Conservation (phyloP, 2,888 invertebrate species). For the Eilema caniola region DNA sequence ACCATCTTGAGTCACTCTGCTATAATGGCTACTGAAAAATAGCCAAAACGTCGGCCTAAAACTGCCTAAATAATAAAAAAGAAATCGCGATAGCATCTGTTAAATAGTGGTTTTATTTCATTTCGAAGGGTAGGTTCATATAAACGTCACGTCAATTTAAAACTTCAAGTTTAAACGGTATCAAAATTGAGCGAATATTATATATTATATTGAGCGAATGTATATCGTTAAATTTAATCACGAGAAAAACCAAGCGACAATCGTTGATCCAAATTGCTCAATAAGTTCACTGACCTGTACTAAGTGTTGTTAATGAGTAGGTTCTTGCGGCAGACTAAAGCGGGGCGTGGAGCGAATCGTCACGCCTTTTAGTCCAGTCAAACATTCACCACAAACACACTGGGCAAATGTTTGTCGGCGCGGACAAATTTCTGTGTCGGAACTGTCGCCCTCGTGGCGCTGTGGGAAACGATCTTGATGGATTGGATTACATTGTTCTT, state of each 20-base stretch:
- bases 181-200: too few relatives aligned
- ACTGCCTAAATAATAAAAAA: too few relatives aligned
- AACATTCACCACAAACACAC: slow-evolving; percentile 67
- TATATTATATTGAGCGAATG: too few relatives aligned
- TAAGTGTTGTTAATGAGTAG: slow-evolving; percentile 48
- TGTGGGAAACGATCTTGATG: slow-evolving; percentile 51
- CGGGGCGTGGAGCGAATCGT: slow-evolving; percentile 68
- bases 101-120: too few relatives aligned
- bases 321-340: slow-evolving; percentile 59
- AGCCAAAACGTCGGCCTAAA: too few relatives aligned
- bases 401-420: slow-evolving; percentile 67
- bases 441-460: slow-evolving; percentile 64
- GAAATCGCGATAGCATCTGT: too few relatives aligned
- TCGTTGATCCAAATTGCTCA: slow-evolving; percentile 31
- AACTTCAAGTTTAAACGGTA: too few relatives aligned
- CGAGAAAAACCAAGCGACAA: slow-evolving; percentile 8
- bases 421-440: slow-evolving; percentile 74
- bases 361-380: slow-evolving; percentile 79
- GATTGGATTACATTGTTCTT: slow-evolving; percentile 38
- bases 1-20: too few relatives aligned
- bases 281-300: slow-evolving; percentile 39
- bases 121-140: too few relatives aligned
- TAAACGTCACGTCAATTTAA: too few relatives aligned
- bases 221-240: neutral
- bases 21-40: too few relatives aligned